Conservation (phyloP, 2,113 vertebrate genomes). For the Leucosticte australis region DNA sequence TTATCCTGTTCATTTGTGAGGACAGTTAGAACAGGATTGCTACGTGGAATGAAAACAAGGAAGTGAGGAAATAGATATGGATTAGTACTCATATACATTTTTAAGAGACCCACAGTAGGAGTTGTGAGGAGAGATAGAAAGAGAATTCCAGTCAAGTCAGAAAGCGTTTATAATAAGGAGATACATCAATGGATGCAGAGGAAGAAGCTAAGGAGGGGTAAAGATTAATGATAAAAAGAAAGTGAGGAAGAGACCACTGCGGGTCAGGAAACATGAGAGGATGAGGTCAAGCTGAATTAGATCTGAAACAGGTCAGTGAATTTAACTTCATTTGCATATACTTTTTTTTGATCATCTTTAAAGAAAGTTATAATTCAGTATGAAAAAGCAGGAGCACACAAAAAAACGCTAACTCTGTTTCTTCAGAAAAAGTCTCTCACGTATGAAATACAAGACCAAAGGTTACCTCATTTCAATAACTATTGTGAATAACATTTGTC, state of each 20-base stretch:
- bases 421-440: not conserved
- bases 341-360: not conserved
- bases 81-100: not conserved
- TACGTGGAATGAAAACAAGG: not conserved
- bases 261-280: not conserved
- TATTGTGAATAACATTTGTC: not conserved
- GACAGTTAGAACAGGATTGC: not conserved
- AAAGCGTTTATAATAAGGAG: not conserved
- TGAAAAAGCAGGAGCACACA: not conserved
- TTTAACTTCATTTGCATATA: conserved; percentile 19
- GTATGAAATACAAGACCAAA: not conserved
- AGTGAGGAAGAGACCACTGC: not conserved
- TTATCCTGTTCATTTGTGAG: not conserved
- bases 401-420: not conserved
- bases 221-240: not conserved
- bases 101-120: not conserved
- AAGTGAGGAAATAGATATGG: not conserved
- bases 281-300: not conserved
- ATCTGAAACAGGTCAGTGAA: not conserved
- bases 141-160: not conserved
- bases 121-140: not conserved
- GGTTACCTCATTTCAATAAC: not conserved
- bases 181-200: not conserved
- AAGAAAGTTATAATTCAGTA: not conserved
- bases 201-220: not conserved